These are phyloP conservation scores for Griposia aprilina DNA, from an alignment of 2,888 invertebrate species.

Conservation along the genomic window DNA sequence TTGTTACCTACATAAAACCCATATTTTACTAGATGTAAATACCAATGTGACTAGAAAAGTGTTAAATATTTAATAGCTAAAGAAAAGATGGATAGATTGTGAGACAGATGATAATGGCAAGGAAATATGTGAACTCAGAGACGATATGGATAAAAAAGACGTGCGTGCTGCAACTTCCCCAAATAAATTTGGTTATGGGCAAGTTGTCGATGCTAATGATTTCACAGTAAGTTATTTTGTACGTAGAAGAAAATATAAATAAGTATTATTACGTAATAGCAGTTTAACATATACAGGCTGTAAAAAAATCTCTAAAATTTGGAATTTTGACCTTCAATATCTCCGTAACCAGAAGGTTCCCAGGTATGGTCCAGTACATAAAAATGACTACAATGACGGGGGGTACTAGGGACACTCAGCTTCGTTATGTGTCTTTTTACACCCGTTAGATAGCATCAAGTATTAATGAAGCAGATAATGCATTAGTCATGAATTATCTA, in stretches of 20 bases:
- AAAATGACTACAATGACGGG: no score
- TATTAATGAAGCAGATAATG: slow-evolving; percentile 9
- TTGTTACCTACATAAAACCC: no score
- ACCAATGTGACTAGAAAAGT: no score
- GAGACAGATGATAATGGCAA: background rate
- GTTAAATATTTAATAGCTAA: no score
- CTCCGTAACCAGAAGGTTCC: no score
- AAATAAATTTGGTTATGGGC: background rate
- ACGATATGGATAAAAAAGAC: background rate
- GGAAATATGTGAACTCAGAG: background rate
- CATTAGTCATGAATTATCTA: slow-evolving; percentile 6
- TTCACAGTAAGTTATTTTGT: background rate
- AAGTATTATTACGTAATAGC: background rate
- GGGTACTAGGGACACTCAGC: no score
- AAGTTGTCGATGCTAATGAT: background rate
- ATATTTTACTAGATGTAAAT: no score
- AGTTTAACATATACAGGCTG: background rate
- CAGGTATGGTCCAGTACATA: no score
- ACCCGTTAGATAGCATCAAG: no score
- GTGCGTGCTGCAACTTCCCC: background rate
- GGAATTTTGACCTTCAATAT: no score
- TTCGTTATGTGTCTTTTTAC: no score
- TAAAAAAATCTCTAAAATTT: no score
- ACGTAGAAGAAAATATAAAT: background rate
- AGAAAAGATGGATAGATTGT: background rate